Conservation (phyloP, 2,113 vertebrate genomes). For the Pardalotus punctatus region DNA sequence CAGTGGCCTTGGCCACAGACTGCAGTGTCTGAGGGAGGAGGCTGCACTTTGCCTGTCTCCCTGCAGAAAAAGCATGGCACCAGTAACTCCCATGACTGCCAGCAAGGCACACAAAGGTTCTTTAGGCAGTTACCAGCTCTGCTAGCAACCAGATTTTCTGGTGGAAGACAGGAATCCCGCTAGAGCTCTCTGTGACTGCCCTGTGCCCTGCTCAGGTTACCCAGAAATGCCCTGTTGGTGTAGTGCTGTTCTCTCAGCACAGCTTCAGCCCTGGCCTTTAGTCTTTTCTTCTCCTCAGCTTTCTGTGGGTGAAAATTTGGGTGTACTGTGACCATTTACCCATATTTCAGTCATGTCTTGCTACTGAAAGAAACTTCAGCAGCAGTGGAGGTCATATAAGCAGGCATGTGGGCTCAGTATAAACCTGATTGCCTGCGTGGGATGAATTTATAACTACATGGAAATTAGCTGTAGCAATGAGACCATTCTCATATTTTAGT, state of each 20-base stretch:
- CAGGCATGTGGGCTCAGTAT: accelerated
- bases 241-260: not conserved
- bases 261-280: not conserved
- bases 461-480: not conserved
- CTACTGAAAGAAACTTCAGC: not conserved
- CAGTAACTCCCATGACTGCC: not conserved
- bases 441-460: not conserved
- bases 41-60: not conserved
- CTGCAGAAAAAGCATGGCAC: not conserved
- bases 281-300: not conserved
- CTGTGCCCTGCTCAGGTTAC: not conserved
- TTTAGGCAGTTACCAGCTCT: not conserved
- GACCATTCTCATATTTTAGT: not conserved
- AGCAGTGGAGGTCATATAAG: not conserved
- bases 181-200: not conserved
- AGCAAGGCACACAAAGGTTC: not conserved
- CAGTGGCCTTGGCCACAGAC: not conserved
- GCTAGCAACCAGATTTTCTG: not conserved
- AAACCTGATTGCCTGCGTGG: not conserved
- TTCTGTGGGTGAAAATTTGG: not conserved
- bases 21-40: not conserved
- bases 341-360: not conserved
- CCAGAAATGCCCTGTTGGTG: not conserved
- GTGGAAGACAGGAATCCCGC: not conserved
- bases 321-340: not conserved